Evolutionary conservation across 2,113 vertebrate genomes (phyloP), one percentile per base, ranked within the genome.

Genomic region (Hirundichthys speculiger): DNA sequence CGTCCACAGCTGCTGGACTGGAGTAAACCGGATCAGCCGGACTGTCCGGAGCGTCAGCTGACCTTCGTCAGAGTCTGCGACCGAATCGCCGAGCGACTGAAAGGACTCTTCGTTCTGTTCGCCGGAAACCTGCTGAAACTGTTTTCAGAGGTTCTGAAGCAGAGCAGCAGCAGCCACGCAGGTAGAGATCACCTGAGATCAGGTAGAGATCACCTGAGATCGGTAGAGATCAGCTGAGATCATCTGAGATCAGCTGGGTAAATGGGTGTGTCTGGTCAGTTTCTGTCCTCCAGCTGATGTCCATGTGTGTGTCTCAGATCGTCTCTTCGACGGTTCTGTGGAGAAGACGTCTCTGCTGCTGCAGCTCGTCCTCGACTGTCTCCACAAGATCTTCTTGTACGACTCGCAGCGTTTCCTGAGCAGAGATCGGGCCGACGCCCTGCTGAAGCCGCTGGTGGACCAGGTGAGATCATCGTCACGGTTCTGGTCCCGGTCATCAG

Each of bases 61-160:
- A 98, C 98, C 0, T 99, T 98, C 86, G 95, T 91, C 85, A 92
- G 95, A 0, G 77, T 98, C 69, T 85, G 92, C 2, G 90, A 96
- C 24, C 21, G 82, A 74, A 84, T 98, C 25, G 96, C 98, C 18
- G 93, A 91, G 15, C 93, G 91, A 12, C 93, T 99, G 56, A 98
- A 95, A 78, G 96, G 96, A 3, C 93, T 99, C 48, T 98, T 99
- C 48, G 94, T 94, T 6, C 89, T 99, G 14, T 99, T 99, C 58
- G 95, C 98, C 0, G 96, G 96, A 19, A 96, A 98, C 52, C 86
- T 99, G 66, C 93, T 99, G 66, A 98, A 97, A 61, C 92, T 95
- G 0, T 91, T 97, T 41, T 91, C 95, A 0, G 94, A 97, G 41
- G 88, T 94, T 5, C 89, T 99, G 69, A 91, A 86, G 42, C 93